Base-by-base conservation (phyloP, 1,140 invertebrate species). In the Trichonephila clavipes region DNA sequence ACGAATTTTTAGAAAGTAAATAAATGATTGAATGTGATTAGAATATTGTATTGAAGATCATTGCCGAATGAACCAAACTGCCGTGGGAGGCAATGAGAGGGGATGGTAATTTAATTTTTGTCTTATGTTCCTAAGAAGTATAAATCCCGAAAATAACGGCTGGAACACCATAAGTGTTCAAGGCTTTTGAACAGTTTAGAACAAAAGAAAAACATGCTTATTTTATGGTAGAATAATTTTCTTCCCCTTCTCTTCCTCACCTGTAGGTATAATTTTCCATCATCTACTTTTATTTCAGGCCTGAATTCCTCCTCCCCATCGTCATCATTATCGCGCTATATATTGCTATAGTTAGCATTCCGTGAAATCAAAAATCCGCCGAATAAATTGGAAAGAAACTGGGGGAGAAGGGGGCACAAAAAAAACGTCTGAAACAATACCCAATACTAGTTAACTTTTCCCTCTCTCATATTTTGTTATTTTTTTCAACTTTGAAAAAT, bases 291-390 rank as follows among this genome's bases (percentile, higher is more conserved):
- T 83, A 83, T 83, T 51, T 86, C 59, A 59, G 51, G 59, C 12
- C 85, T 34, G 24, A 86, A 86, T 86, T 86, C 51, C 59, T 77
- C 72, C 72, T 28, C 72, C 28, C 72, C 34, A 59, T 28, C 61
- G 5, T 62, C 34, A 88, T 88, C 87, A 88, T 88, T 88, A 88
- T 88, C 87, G 62, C 87, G 87, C 87, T 28, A 61, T 34, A 34
- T 62, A 28, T 40, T 34, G 28, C 85, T 64, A 34, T 61, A 66
- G 28, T 88, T 51, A 88, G 28, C 87, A 88, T 88, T 88, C 87
- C 87, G 72, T 66, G 87, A 88, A 88, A 88, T 88, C 87, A 69
- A 88, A 51, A 88, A 44, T 51, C 21, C n/a, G 61, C 61, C 58
- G 58, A 87, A 62, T 87, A 64, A 64, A 87, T 62, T 87, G 85